Conservation (phyloP, 2,797 vertebrate genomes). For the Mormyrops attenuatus region DNA sequence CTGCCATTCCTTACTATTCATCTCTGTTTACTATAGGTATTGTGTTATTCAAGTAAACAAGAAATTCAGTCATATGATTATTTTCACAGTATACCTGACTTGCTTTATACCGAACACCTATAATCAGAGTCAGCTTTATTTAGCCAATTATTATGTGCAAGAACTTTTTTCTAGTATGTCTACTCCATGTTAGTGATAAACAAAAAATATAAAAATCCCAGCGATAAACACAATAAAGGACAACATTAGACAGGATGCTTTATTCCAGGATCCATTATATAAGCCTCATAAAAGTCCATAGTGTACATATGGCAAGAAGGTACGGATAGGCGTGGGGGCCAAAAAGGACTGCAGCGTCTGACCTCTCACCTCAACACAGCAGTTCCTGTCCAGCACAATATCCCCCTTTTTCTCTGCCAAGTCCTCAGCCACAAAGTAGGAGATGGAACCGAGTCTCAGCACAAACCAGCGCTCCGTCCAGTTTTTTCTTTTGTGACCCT, state of each 20-base stretch:
- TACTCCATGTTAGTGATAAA: neutral
- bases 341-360: neutral
- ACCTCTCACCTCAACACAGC: constrained; percentile 69
- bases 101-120: neutral
- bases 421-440: constrained; percentile 73
- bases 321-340: neutral
- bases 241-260: neutral
- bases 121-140: neutral
- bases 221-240: neutral
- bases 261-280: neutral
- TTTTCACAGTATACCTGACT: neutral
- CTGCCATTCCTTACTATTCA: neutral
- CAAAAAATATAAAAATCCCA: neutral
- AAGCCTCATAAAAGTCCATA: neutral
- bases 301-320: neutral
- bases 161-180: neutral
- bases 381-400: constrained; percentile 68
- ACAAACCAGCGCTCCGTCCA: constrained; percentile 83
- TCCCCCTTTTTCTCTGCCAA: constrained; percentile 75
- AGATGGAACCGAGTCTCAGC: constrained; percentile 67
- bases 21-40: neutral
- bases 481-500: constrained; percentile 76
- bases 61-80: neutral
- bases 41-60: neutral
- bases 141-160: neutral